Percentiles rank a stretch among this genome's conserved stretches.
Conservation (phyloP, 2,888 invertebrate species). For the Octonoba sinensis region DNA sequence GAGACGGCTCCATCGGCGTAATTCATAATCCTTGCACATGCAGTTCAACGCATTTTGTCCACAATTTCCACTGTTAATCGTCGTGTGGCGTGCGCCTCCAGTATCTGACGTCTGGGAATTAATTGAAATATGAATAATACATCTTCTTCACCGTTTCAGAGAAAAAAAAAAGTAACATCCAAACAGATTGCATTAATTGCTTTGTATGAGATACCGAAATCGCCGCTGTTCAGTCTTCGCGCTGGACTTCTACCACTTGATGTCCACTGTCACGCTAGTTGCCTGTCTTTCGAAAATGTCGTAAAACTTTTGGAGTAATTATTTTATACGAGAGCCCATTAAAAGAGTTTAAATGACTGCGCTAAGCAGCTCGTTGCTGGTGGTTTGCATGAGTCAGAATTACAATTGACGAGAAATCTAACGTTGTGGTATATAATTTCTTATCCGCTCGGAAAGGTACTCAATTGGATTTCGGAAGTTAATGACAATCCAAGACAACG, state of each 20-base stretch:
- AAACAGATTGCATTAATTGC: conserved; percentile 42
- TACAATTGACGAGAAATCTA: too few species aligned
- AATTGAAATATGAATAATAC: conserved; percentile 62
- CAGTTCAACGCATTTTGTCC: conserved; percentile 32
- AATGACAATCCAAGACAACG: too few species aligned
- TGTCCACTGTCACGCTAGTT: conserved; percentile 28
- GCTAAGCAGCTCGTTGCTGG: neutral
- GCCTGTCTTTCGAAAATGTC: conserved; percentile 23
- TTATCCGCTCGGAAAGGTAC: too few species aligned
- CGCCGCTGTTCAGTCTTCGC: conserved; percentile 38
- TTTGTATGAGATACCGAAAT: conserved; percentile 13
- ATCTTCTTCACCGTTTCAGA: conserved; percentile 27
- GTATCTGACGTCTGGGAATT: conserved; percentile 32
- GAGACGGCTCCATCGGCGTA: too few species aligned
- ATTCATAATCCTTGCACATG: too few species aligned
- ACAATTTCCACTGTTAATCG: conserved; percentile 41
- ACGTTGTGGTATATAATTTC: too few species aligned
- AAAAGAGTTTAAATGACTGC: conserved; percentile 28
- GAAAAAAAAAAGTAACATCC: too few species aligned
- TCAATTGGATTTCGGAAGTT: too few species aligned
- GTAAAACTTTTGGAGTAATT: conserved; percentile 40
- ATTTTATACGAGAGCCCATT: conserved; percentile 54
- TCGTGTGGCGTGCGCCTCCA: conserved; percentile 28
- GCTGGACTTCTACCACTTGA: conserved; percentile 5
- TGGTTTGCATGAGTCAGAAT: too few species aligned